Conservation (phyloP, 1,140 invertebrate genomes). For the Antheraea pernyi region DNA sequence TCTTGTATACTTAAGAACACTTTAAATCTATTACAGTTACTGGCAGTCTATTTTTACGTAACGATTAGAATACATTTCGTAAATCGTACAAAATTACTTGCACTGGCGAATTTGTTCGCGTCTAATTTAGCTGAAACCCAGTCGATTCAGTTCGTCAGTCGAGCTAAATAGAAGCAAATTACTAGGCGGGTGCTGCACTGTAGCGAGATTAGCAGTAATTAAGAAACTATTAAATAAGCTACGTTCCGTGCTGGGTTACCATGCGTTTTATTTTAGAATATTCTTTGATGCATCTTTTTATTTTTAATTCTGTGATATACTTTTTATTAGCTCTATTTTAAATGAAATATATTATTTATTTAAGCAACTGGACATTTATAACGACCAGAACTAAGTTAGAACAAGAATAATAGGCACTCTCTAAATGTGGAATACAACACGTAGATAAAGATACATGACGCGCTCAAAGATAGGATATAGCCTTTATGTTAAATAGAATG, state of each 20-base stretch:
- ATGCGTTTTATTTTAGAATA: background rate
- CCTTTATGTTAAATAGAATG: too few species aligned
- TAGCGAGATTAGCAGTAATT: slow-evolving; percentile 54
- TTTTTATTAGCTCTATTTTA: too few species aligned
- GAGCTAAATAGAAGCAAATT: slow-evolving; percentile 46
- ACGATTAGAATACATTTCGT: background rate
- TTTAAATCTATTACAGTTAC: background rate
- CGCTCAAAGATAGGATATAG: too few species aligned
- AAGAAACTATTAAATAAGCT: slow-evolving; percentile 58
- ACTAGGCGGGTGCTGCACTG: slow-evolving; percentile 39
- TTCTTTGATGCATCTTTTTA: too few species aligned
- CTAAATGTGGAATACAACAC: too few species aligned
- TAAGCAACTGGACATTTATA: too few species aligned
- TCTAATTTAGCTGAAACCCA: slow-evolving; percentile 17
- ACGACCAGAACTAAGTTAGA: too few species aligned
- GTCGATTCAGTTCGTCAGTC: slow-evolving; percentile 36
- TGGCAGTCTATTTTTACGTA: background rate
- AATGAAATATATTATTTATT: too few species aligned
- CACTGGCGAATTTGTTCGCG: slow-evolving; percentile 17
- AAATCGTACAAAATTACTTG: background rate
- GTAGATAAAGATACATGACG: too few species aligned
- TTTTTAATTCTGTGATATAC: too few species aligned
- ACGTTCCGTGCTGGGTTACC: slow-evolving; percentile 13
- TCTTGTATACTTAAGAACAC: background rate
- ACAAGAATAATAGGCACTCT: too few species aligned